A percentile compares a stretch with the other conserved stretches of the same genome.
Conservation (phyloP, 2,113 vertebrate species). For the Scalopus aquaticus region DNA sequence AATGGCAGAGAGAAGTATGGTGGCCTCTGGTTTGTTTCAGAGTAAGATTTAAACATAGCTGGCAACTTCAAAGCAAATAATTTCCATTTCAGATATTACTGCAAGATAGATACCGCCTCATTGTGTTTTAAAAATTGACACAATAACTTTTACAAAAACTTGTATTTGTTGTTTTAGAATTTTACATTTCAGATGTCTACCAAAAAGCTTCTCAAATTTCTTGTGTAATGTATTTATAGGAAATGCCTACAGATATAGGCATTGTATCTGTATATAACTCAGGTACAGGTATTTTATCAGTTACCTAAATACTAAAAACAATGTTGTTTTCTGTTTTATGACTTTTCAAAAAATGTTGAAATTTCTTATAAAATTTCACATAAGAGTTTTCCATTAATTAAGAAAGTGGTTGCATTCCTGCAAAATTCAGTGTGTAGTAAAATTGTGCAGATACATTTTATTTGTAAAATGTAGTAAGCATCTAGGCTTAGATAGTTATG, state of each 20-base stretch:
- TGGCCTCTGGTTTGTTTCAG: background rate
- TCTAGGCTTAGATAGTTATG: background rate
- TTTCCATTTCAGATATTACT: background rate
- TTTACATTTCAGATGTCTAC: background rate
- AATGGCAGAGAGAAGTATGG: background rate
- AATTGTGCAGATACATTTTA: background rate
- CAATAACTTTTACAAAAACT: background rate
- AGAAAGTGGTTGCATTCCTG: background rate
- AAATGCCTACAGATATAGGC: background rate
- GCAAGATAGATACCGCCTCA: background rate
- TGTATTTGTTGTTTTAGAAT: background rate
- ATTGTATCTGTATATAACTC: no score
- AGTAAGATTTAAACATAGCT: background rate
- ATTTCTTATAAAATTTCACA: background rate
- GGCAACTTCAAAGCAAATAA: background rate
- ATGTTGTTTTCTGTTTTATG: background rate
- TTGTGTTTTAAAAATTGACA: background rate
- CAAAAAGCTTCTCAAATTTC: background rate
- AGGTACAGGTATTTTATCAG: background rate
- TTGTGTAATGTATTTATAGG: background rate
- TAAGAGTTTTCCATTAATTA: background rate
- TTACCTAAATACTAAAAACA: background rate
- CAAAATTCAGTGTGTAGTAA: background rate
- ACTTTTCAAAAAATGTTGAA: background rate
- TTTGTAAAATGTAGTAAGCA: background rate